A percentile compares a stretch with the other conserved stretches of the same genome.
Conservation (phyloP, 2,888 invertebrate genomes). For the Achlya flavicornis region DNA sequence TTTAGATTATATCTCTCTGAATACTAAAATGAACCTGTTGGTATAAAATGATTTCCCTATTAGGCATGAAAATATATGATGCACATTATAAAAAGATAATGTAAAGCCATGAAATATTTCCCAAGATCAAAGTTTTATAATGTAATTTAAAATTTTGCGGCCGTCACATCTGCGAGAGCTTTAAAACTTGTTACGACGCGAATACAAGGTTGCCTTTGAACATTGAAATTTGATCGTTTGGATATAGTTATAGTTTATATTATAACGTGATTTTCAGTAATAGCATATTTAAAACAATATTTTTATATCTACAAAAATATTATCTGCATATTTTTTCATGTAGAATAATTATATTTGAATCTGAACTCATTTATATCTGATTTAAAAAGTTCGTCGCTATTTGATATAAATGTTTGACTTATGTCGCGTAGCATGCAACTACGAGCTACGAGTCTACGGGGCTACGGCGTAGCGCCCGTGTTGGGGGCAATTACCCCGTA, state of each 20-base stretch:
- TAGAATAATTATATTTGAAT: too few species aligned
- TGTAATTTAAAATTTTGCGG: constrained; percentile 23
- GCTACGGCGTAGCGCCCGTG: constrained; percentile 23
- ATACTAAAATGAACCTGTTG: background rate
- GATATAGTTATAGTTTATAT: background rate
- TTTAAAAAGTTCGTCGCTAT: background rate
- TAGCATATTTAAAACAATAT: background rate
- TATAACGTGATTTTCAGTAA: background rate
- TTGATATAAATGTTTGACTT: background rate
- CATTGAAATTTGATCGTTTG: constrained; percentile 27
- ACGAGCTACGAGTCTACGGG: constrained; percentile 23
- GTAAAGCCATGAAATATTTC: constrained; percentile 3
- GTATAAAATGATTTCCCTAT: background rate
- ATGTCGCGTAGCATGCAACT: constrained; percentile 26
- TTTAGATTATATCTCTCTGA: too few species aligned
- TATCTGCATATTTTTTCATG: too few species aligned
- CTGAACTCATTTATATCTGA: background rate
- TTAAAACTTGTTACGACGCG: constrained; percentile 22
- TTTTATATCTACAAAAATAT: too few species aligned
- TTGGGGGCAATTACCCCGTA: constrained; percentile 27
- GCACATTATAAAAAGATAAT: background rate
- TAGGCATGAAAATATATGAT: constrained; percentile 5
- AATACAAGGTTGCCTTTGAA: constrained; percentile 23
- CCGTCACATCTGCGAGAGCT: constrained; percentile 28
- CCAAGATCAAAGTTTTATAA: constrained; percentile 9